Evolutionary conservation across 2,797 vertebrate species (phyloP).

Genomic region (Triplophysa bombifrons): DNA sequence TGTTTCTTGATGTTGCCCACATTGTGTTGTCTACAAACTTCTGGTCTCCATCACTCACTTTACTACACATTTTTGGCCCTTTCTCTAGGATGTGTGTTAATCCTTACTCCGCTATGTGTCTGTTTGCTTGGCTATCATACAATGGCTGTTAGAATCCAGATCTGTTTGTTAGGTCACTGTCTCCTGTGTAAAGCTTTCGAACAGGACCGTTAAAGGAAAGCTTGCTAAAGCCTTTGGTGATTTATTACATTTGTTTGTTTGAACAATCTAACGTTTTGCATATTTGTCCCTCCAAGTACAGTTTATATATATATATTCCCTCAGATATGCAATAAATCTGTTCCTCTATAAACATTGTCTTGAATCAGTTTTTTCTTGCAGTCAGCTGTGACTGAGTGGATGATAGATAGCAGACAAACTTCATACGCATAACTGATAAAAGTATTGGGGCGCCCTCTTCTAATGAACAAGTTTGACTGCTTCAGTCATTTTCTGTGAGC

Average conservation of each 20-base stretch:
- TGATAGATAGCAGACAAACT: constrained; percentile 27
- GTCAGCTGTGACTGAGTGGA: neutral
- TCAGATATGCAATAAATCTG: constrained; percentile 15
- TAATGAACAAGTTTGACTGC: too few relatives aligned
- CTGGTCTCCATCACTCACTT: constrained; percentile 19
- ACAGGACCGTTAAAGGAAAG: constrained; percentile 34
- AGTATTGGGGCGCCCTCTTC: too few relatives aligned
- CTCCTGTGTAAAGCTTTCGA: constrained; percentile 22
- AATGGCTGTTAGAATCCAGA: constrained; percentile 36
- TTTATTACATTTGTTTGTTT: constrained; percentile 31
- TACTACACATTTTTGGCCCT: constrained; percentile 12
- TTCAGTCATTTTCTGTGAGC: too few relatives aligned
- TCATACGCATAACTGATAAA: neutral
- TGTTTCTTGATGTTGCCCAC: neutral
- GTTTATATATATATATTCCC: neutral
- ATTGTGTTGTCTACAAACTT: constrained; percentile 2
- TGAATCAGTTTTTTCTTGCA: neutral
- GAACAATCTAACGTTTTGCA: neutral
- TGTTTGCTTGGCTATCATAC: constrained; percentile 3
- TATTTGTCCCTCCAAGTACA: constrained; percentile 7
- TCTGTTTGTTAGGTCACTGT: constrained; percentile 2
- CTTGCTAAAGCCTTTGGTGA: constrained; percentile 13
- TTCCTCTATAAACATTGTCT: constrained; percentile 1
- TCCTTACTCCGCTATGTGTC: constrained; percentile 4
- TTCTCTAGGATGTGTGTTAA: constrained; percentile 2